Evolutionary conservation across 2,113 vertebrate genomes (phyloP), one percentile per base, ranked within the genome.

Genomic region (Cephalopholis sonnerati): DNA sequence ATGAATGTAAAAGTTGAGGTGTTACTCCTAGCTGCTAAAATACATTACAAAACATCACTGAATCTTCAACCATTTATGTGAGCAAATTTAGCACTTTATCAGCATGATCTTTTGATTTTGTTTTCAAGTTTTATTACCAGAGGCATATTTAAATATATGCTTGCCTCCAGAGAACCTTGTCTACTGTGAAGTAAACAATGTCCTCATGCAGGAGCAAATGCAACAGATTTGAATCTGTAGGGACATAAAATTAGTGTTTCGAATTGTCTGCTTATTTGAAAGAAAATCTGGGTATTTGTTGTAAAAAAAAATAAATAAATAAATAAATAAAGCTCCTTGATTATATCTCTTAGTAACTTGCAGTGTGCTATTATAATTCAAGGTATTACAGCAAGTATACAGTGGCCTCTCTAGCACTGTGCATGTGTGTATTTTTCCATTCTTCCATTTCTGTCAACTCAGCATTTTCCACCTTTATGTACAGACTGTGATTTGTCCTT

Each of bases 401-500:
- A 25, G 24, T 48, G 27, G 57, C 17, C 0, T 66, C 39, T 74
- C 29, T 3, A 29, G 29, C 53, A 27, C 5, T 0, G 27, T 44
- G 61, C 61, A 65, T 24, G 61, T 58, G 68, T 82, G 32, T 10
- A 2, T 41, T 13, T 59, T 76, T 61, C 36, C 16, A 29, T 22
- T 63, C 20, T 57, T 50, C 59, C 22, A 69, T 36, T 85, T 25
- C 25, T 41, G 39, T 54, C 57, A 5, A 41, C 48, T 74, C 76
- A 77, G 57, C 59, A 29, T 72, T 83, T 77, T 85, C 51, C 74
- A 57, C 9, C 22, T 51, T 39, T 73, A 73, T 25, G 22, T 32
- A 39, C 73, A 71, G 39, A 76, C 58, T 50, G 59, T 16, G 71
- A 79, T 29, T 25, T 62, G 55, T 65, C 65, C 69, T 71, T 89